These are phyloP conservation scores for Umimayanthus kanabou DNA, from an alignment of 92 coral and sea anemone genomes.

Conservation along the genomic window DNA sequence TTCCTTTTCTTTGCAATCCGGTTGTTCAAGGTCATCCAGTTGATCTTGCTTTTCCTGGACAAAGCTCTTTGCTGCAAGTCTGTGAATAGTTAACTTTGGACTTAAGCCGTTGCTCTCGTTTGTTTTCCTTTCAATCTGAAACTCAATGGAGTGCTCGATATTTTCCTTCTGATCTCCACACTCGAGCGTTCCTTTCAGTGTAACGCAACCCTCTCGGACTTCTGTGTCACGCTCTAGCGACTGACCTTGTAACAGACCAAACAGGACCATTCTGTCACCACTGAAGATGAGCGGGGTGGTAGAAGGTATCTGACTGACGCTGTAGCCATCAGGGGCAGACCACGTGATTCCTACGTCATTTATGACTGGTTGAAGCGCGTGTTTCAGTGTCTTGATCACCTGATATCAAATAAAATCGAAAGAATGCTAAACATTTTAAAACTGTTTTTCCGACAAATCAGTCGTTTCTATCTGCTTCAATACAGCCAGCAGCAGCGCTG, in stretches of 20 bases:
- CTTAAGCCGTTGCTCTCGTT: neutral
- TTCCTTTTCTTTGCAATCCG: constrained; percentile 6
- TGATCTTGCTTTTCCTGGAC: constrained; percentile 66
- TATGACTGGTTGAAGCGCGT: constrained; percentile 82
- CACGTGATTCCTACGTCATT: constrained; percentile 65
- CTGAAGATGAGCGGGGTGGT: constrained; percentile 59
- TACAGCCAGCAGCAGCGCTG: neutral
- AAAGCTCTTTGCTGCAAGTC: constrained; percentile 72
- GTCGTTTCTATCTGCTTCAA: neutral
- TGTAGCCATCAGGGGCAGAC: constrained; percentile 61
- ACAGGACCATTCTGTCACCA: constrained; percentile 64
- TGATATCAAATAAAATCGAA: constrained; percentile 20
- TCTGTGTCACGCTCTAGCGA: neutral
- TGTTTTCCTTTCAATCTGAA: constrained; percentile 12
- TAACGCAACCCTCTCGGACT: constrained; percentile 19
- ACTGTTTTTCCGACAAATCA: too few species aligned
- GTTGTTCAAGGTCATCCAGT: neutral
- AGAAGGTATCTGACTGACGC: constrained; percentile 57
- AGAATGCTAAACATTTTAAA: too few species aligned
- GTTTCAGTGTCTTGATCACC: constrained; percentile 82
- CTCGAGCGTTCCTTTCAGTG: constrained; percentile 24
- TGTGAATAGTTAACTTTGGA: constrained; percentile 47
- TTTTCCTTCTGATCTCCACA: constrained; percentile 10
- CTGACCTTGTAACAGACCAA: constrained; percentile 33
- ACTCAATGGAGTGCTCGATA: constrained; percentile 46